Base-by-base conservation (phyloP, 2,888 invertebrate species). In the Cephus sareptanus region DNA sequence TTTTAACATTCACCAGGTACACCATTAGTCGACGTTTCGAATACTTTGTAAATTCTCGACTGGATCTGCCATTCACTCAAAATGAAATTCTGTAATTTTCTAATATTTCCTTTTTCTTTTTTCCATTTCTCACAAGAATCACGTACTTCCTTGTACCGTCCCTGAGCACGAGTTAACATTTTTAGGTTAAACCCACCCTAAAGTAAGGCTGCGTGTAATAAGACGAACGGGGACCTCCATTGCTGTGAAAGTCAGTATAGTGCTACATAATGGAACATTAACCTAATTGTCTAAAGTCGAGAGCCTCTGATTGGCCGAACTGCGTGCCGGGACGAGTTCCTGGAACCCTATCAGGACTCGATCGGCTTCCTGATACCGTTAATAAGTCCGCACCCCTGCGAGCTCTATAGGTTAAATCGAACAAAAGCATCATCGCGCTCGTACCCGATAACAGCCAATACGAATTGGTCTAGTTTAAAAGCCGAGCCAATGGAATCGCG, bases 261-360 rank as follows among this genome's bases (percentile, higher is more conserved):
- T 23, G 37, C 13, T 37, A 56, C 23, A 34, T 71, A 71, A 71
- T 34, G 30, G 37, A 15, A 4, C 74, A 77, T 77, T 75, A 77
- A 69, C 77, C 77, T 75, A 75, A 77, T 77, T 77, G 74, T 69
- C 56, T 34, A 15, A 31, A 13, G 71, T 13, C 71, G 30, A 71
- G 31, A 34, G 56, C 23, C 76, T 68, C 69, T 74, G 77, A 77
- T 77, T 77, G 74, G 77, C 30, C 12, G 11, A 56, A 68, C 34
- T 33, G 74, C 74, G 33, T 75, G 56, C 73, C 37, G 34, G 71
- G 34, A 33, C 74, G 23, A 56, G 30, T 76, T 37, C 77, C 74
- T 33, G 75, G 56, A 34, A 70, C 31, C 78, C 78, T 75, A 78
- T 78, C 73, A 73, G 78, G 40, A 71, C 15, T 34, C 75, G 75